Evolutionary conservation across 2,888 invertebrate genomes (phyloP).

Genomic region (Polyommatus icarus): DNA sequence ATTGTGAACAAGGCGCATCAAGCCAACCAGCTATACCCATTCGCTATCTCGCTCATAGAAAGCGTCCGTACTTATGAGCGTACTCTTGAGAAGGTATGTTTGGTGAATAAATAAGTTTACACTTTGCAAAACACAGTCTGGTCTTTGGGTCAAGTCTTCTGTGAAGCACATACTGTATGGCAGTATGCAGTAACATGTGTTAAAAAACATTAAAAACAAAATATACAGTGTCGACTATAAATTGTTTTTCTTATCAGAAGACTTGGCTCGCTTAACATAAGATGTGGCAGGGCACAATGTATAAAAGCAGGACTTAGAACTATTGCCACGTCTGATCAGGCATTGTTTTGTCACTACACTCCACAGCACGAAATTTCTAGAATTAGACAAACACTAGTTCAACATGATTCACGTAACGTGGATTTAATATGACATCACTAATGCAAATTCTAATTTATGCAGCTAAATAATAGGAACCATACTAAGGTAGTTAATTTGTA

Average conservation of each 20-base stretch:
- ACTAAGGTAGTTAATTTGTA: slow-evolving; percentile 72
- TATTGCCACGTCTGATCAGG: slow-evolving; percentile 6
- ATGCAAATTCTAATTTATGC: slow-evolving; percentile 77
- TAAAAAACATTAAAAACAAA: background rate
- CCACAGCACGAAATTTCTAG: slow-evolving; percentile 35
- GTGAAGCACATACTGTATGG: background rate
- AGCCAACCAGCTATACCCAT: slow-evolving; percentile 98
- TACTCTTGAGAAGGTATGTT: slow-evolving; percentile 94
- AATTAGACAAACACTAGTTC: slow-evolving; percentile 41
- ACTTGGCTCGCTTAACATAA: background rate
- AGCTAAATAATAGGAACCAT: slow-evolving; percentile 82
- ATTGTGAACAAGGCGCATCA: slow-evolving; percentile 99
- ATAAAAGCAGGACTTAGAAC: slow-evolving; percentile 10
- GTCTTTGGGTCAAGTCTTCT: background rate
- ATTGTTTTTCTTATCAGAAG: background rate
- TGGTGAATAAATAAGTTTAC: background rate
- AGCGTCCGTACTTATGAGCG: slow-evolving; percentile 98
- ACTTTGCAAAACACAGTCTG: background rate
- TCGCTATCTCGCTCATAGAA: slow-evolving; percentile 98
- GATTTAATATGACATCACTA: slow-evolving; percentile 56
- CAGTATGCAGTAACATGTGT: background rate
- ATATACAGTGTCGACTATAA: background rate
- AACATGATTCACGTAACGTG: slow-evolving; percentile 32
- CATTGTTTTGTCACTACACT: background rate
- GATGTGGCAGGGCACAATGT: background rate